Percentiles rank a stretch among this genome's conserved stretches.
Conservation (phyloP, 2,888 invertebrate genomes). For the Sarcophaga carnaria region DNA sequence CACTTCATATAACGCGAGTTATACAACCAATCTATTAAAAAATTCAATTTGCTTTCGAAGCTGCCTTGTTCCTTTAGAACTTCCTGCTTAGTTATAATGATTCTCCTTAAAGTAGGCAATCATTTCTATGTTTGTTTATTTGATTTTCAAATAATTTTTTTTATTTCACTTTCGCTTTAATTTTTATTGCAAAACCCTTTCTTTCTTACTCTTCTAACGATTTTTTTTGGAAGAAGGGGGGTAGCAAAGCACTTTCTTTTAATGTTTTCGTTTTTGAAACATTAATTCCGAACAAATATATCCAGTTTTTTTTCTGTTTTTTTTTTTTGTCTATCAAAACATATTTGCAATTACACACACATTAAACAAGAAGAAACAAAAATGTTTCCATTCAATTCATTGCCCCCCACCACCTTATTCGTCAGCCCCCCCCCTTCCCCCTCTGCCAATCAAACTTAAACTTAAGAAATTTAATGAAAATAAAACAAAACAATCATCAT, state of each 20-base stretch:
- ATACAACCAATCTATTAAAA: no score
- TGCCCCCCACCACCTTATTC: constrained; percentile 1
- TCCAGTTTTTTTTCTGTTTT: constrained; percentile 5
- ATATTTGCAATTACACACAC: constrained; percentile 78
- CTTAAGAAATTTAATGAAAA: constrained; percentile 68
- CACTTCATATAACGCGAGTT: no score
- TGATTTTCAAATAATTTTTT: no score
- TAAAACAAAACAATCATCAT: constrained; percentile 62
- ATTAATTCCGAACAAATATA: constrained; percentile 68
- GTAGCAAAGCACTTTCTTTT: constrained; percentile 13
- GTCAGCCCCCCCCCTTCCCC: constrained; percentile 47
- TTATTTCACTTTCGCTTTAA: no score
- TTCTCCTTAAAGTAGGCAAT: no score
- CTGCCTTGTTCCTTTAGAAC: no score
- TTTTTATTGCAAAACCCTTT: no score
- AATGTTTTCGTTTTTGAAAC: constrained; percentile 66
- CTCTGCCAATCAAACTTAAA: constrained; percentile 52
- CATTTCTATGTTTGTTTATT: no score
- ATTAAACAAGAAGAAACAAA: constrained; percentile 72
- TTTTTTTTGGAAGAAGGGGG: neutral
- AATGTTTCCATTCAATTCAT: neutral
- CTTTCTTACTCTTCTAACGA: no score
- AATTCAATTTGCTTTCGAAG: no score
- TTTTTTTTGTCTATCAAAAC: constrained; percentile 49
- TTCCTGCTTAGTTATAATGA: no score